Evolutionary conservation across 2,888 invertebrate species (phyloP), one percentile per base, ranked within the genome.

Genomic region (Drosophila yooni): DNA sequence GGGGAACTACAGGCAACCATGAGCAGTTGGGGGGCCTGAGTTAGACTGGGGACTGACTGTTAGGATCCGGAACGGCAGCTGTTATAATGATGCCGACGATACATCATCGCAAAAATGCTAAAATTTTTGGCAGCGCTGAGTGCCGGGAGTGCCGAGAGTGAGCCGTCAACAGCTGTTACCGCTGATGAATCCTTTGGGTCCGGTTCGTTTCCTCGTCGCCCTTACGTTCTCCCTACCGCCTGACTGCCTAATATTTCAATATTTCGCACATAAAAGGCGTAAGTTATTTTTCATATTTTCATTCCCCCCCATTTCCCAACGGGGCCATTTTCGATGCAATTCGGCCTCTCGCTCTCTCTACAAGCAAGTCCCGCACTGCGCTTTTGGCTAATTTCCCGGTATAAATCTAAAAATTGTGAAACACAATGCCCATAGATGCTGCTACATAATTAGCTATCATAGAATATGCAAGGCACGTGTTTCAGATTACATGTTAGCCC

Each of bases 71-170:
- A 70, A 59, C 69, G 82, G 88, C 89, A 88, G 88, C 88, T 88
- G 90, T 74, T 88, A 85, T 91, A 88, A 88, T 88, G 88, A 88
- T 88, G 91, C 87, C 84, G 52, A 73, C 89, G 89, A 91, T 91
- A 86, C 91, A 88, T 88, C 91, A 91, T 88, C 91, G 85, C 90
- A 89, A 90, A 87, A 87, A 87, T 89, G 90, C 78, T 83, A 87
- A 87, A 88, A 89, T 87, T 90, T 87, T 89, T 66, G 90, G 88
- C 74, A 80, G 70, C 73, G 58, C 67, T 64, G 64, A 62, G 76
- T 36, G 71, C 58, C 64, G 57, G 25, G 18, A 70, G 51, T 57
- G 59, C 65, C 60, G 38, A 56, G 13, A 67, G 71, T 59, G 76
- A 79, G 75, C 69, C 89, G 83, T 77, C 90, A 83, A 79, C 90